Evolutionary conservation across 2,888 invertebrate genomes (phyloP).

Genomic region (Ormyrus thymus): DNA sequence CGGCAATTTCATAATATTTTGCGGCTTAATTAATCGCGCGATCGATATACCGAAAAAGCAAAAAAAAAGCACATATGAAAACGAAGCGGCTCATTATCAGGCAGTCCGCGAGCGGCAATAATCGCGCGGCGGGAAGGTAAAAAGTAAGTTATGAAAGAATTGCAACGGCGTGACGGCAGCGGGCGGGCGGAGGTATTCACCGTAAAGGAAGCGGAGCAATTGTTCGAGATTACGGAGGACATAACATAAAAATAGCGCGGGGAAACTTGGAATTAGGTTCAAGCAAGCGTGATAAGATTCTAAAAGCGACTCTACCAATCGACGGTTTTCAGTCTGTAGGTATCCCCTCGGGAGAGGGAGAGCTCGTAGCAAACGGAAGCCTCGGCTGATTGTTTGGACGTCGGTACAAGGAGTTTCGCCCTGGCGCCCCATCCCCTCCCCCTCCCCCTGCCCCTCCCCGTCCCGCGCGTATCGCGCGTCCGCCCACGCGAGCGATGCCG

Average conservation of each 20-base stretch:
- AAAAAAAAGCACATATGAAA: neutral
- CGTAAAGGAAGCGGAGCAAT: conserved; percentile 24
- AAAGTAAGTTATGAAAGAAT: conserved; percentile 10
- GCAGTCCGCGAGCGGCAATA: too few species aligned
- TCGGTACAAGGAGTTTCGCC: conserved; percentile 31
- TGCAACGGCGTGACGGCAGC: conserved; percentile 7
- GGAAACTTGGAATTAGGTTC: conserved; percentile 52
- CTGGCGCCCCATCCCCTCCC: too few species aligned
- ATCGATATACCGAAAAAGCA: neutral
- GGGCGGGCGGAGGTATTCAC: neutral
- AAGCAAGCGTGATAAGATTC: conserved; percentile 54
- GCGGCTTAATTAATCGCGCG: neutral
- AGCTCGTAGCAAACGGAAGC: conserved; percentile 22
- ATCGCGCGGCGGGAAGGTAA: neutral
- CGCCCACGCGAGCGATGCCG: conserved; percentile 5
- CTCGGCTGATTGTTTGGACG: conserved; percentile 54
- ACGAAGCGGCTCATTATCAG: too few species aligned
- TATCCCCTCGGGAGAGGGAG: neutral
- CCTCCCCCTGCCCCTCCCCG: too few species aligned
- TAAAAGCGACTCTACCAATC: conserved; percentile 50
- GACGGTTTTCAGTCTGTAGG: conserved; percentile 31
- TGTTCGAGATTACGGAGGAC: conserved; percentile 46
- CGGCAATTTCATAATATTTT: too few species aligned
- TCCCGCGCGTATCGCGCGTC: conserved; percentile 17
- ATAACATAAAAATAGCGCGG: conserved; percentile 44